phyloP scores from a whole-genome alignment of 2,888 invertebrate species.

The Polylopha cassiicola region DNA sequence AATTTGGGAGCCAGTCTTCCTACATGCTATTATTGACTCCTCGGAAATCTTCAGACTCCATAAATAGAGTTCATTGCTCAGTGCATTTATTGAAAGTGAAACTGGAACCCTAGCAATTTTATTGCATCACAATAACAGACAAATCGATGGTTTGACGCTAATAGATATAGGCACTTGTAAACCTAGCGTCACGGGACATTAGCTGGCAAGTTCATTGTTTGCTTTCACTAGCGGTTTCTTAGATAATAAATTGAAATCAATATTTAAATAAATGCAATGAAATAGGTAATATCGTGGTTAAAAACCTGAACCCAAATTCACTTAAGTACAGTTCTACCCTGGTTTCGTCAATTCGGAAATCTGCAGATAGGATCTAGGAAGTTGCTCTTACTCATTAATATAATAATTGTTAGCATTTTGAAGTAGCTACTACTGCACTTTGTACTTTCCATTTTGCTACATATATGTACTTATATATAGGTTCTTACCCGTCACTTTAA shows the following conservation, averaged over 20 bases:
- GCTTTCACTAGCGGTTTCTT: conserved; percentile 18
- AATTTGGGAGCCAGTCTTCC: too few species aligned
- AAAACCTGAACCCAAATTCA: conserved; percentile 8
- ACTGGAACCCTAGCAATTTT: conserved; percentile 4
- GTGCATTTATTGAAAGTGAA: conserved; percentile 16
- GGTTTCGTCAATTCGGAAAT: too few species aligned
- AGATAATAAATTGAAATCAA: conserved; percentile 15
- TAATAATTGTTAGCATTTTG: too few species aligned
- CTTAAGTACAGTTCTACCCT: too few species aligned
- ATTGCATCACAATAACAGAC: conserved; percentile 10
- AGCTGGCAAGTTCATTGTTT: conserved; percentile 12
- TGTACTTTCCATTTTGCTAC: too few species aligned
- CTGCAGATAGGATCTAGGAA: too few species aligned
- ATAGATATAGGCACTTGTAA: conserved; percentile 8
- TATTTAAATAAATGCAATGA: conserved; percentile 12
- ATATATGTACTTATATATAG: too few species aligned
- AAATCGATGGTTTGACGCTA: conserved; percentile 17
- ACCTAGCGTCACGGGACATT: conserved; percentile 17
- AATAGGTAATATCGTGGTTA: conserved; percentile 13
- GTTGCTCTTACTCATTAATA: too few species aligned
- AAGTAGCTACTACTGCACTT: too few species aligned
- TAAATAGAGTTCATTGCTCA: not conserved
- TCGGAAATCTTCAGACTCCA: not conserved
- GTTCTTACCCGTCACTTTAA: too few species aligned
- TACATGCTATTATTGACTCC: too few species aligned